A percentile compares a stretch with the other conserved stretches of the same genome.
Evolutionary conservation across 2,797 vertebrate genomes (phyloP).

Genomic region (Brachyalestes nurse): DNA sequence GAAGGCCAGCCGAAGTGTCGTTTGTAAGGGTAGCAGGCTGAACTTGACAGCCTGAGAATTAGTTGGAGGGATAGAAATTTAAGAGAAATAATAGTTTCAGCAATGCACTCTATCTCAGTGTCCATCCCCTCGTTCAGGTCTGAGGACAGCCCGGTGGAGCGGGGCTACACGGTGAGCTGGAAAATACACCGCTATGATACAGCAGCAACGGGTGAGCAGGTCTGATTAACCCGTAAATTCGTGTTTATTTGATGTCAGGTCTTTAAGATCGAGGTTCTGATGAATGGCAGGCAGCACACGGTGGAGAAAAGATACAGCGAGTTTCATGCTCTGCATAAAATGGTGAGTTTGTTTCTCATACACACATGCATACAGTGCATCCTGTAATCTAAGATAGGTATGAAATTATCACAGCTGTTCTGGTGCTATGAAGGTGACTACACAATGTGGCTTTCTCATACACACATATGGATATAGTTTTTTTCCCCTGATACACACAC

Average conservation of each 20-base stretch:
- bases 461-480: no score
- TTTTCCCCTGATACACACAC: no score
- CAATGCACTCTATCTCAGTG: constrained; percentile 82
- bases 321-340: constrained; percentile 96
- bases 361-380: neutral
- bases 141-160: constrained; percentile 89
- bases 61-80: neutral
- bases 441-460: no score
- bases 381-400: no score
- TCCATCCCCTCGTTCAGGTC: constrained; percentile 93
- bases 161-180: constrained; percentile 91
- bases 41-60: constrained; percentile 21
- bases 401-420: no score
- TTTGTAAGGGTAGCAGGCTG: constrained; percentile 5
- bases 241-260: constrained; percentile 76
- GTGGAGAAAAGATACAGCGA: constrained; percentile 98
- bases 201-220: no score
- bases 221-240: no score
- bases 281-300: constrained; percentile 91
- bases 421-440: no score
- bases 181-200: no score
- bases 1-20: constrained; percentile 19
- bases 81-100: neutral
- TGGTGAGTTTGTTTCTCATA: constrained; percentile 77
- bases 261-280: constrained; percentile 95